A percentile compares a stretch with the other conserved stretches of the same genome.
phyloP scores from a whole-genome alignment of 2,113 vertebrate species.

The Lagopus muta region DNA sequence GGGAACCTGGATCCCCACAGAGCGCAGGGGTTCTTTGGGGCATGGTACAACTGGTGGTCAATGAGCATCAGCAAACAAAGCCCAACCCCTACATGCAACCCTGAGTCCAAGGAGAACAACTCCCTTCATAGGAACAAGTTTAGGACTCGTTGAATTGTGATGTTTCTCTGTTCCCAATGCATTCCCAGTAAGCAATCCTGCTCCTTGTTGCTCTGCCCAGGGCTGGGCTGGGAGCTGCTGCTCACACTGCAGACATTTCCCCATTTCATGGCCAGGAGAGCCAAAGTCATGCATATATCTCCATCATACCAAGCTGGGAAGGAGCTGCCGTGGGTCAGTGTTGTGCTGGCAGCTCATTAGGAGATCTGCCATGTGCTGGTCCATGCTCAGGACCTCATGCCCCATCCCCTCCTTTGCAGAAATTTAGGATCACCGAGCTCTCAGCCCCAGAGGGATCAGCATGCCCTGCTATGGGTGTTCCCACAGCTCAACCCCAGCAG shows the following conservation, averaged over 20 bases:
- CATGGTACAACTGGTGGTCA: background rate
- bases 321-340: background rate
- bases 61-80: background rate
- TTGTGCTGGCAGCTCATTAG: background rate
- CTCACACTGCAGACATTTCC: background rate
- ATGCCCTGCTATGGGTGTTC: background rate
- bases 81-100: background rate
- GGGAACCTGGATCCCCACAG: background rate
- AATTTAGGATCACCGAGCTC: background rate
- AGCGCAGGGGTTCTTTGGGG: too few relatives aligned
- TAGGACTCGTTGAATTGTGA: background rate
- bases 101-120: background rate
- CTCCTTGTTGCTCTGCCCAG: background rate
- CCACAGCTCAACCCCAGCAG: background rate
- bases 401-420: background rate
- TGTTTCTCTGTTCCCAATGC: background rate
- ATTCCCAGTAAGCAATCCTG: background rate
- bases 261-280: background rate
- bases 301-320: fast-evolving
- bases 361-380: fast-evolving
- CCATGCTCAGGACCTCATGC: background rate
- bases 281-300: background rate
- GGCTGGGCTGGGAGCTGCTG: background rate
- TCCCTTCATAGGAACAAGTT: background rate
- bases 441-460: background rate